Evolutionary conservation across 2,113 vertebrate species (phyloP).

Genomic region (Pionites leucogaster): DNA sequence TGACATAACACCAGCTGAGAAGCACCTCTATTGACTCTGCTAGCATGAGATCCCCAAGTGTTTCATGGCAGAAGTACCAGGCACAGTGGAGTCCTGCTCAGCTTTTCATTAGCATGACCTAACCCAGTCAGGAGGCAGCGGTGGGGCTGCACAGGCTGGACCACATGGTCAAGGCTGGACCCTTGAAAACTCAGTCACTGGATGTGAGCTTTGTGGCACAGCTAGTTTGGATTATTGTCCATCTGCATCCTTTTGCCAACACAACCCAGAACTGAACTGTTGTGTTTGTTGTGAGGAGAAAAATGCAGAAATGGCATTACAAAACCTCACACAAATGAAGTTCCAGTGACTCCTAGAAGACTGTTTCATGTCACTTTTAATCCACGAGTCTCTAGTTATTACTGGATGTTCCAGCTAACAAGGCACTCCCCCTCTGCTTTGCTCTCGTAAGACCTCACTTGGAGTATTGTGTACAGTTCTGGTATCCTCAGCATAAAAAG

Average conservation of each 20-base stretch:
- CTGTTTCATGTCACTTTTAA: neutral
- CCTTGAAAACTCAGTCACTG: neutral
- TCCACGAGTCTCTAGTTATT: neutral
- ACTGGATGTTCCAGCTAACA: neutral
- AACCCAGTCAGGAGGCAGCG: neutral
- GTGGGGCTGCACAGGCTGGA: neutral
- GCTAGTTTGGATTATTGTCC: neutral
- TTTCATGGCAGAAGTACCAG: neutral
- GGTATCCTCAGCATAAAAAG: too few relatives aligned
- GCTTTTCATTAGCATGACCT: neutral
- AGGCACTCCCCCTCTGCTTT: neutral
- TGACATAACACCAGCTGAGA: neutral
- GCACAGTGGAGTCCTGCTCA: neutral
- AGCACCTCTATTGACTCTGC: neutral
- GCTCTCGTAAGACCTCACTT: too few relatives aligned
- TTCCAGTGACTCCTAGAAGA: neutral
- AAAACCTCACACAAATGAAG: neutral
- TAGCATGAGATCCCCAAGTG: neutral
- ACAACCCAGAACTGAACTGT: neutral
- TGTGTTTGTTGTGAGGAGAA: neutral
- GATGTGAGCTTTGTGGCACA: fast-evolving
- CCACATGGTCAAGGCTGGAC: neutral
- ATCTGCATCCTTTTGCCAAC: neutral
- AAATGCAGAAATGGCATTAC: neutral
- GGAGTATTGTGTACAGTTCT: too few relatives aligned